Evolutionary conservation across 1,140 invertebrate species (phyloP), one percentile per base, ranked within the genome.

Genomic region (Antheraea pernyi): DNA sequence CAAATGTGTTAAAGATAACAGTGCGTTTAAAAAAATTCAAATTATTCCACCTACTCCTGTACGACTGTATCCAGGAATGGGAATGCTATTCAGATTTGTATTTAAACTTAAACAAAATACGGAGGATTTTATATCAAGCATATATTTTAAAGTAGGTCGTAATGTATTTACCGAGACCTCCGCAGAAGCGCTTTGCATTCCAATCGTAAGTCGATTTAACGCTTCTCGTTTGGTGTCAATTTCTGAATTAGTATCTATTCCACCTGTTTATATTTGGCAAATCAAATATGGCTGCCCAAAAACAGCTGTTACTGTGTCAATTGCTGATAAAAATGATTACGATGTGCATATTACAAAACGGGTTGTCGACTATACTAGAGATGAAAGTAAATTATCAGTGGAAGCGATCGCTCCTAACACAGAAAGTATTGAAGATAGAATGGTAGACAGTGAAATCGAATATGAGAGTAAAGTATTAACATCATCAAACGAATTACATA

Each of bases 181-280:
- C 30, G 63, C 70, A 39, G 76, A 86, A 76, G 58, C 68, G 8
- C 71, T 85, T 11, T 69, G 53, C 48, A 72, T 91, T 64, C 84
- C 77, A 63, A 69, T 91, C 58, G 16, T 64, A 37, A 71, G 70
- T 62, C 59, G 77, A 58, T 78, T 76, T 70, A 36, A 53, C 16
- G 66, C 65, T 73, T 13, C 60, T 7, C 72, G 66, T 68, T 68
- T 16, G 13, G 73, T 86, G 69, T 61, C 60, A 48, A 70, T 88
- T 46, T 68, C 83, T 0, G 72, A 85, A 69, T 76, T 61, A 39
- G 71, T 91, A 22, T 65, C 65, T 59, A 80, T 91, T 71, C 73
- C 77, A 39, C 68, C 88, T 11, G 68, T 75, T 61, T 88, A 91
- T 73, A 37, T 64, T 18, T 90, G 89, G 89, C 82, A 87, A 62